phyloP scores from a whole-genome alignment of 2,888 invertebrate genomes.

The Buathra laborator region DNA sequence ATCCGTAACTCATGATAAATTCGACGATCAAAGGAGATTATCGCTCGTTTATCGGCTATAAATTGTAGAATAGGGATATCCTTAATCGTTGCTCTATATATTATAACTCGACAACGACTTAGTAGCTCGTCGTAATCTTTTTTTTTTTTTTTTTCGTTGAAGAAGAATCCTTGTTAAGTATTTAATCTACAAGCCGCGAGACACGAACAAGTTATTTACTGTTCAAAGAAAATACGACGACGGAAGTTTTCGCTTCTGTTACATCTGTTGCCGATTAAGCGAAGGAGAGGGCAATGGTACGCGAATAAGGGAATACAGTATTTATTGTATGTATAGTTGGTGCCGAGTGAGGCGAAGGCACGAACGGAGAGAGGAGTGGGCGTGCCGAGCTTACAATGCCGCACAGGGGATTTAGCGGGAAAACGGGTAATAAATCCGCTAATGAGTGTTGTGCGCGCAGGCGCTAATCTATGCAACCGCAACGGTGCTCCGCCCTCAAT shows the following conservation, averaged over 20 bases:
- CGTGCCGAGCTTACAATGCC: constrained; percentile 66
- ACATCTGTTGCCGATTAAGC: neutral
- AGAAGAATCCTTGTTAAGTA: neutral
- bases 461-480: constrained; percentile 81
- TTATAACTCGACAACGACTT: neutral
- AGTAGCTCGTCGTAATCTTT: neutral
- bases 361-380: constrained; percentile 58
- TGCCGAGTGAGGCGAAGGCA: constrained; percentile 37
- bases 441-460: constrained; percentile 80
- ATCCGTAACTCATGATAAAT: neutral
- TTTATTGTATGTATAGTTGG: constrained; percentile 19
- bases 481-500: constrained; percentile 75
- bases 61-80: constrained; percentile 12
- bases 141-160: neutral
- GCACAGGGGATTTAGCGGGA: constrained; percentile 72
- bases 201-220: constrained; percentile 23
- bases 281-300: neutral
- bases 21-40: neutral
- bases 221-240: constrained; percentile 13
- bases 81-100: neutral
- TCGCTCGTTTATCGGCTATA: neutral
- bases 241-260: neutral
- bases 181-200: too few species aligned
- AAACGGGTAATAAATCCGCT: constrained; percentile 80
- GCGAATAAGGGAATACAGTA: constrained; percentile 17